A percentile compares a stretch with the other conserved stretches of the same genome.
These are phyloP conservation scores for Indri indri DNA, from an alignment of 2,113 vertebrate genomes.

Conservation along the genomic window DNA sequence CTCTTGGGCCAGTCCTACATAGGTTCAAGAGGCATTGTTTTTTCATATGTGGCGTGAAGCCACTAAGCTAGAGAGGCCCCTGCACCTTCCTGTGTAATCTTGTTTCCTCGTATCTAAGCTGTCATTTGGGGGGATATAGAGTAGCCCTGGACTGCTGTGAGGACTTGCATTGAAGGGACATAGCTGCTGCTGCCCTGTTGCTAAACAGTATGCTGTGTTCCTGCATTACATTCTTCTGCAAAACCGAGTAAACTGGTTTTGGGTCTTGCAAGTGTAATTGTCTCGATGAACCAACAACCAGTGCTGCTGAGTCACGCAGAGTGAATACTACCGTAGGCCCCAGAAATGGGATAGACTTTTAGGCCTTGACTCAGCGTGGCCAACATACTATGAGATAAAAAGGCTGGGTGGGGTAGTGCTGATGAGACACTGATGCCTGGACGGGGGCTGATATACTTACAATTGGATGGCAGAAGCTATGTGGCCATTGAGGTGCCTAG, in stretches of 20 bases:
- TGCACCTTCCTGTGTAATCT: background rate
- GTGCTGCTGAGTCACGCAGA: background rate
- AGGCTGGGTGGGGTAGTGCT: background rate
- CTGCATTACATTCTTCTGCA: background rate
- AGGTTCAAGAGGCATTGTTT: background rate
- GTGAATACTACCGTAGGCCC: background rate
- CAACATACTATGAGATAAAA: background rate
- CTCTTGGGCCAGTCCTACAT: background rate
- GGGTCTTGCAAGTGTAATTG: background rate
- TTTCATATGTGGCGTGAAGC: background rate
- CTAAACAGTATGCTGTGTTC: background rate
- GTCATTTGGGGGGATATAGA: background rate
- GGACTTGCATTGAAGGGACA: background rate
- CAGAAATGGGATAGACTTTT: background rate
- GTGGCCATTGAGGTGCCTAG: background rate
- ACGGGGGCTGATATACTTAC: background rate
- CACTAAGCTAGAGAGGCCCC: background rate
- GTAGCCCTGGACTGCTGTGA: background rate
- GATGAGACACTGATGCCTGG: background rate
- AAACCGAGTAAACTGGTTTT: background rate
- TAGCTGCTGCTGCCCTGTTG: background rate
- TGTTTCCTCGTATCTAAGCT: background rate
- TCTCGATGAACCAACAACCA: background rate
- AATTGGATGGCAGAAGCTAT: background rate
- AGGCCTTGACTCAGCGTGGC: background rate